Percentiles rank a stretch among this genome's conserved stretches.
Conservation (phyloP, 2,113 vertebrate species). For the Thalassarche chlororhynchos region DNA sequence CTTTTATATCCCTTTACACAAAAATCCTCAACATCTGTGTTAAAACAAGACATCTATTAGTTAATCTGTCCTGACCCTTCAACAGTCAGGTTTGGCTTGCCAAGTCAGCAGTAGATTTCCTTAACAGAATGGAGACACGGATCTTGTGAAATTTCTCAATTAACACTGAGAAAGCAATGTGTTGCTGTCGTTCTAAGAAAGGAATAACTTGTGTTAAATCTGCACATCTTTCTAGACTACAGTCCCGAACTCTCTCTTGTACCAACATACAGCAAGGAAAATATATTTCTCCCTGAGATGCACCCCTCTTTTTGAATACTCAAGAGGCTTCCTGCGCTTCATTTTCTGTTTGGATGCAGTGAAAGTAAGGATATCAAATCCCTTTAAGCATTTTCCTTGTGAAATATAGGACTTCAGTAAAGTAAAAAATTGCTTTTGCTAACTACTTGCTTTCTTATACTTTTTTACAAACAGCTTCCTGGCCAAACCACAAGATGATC, state of each 20-base stretch:
- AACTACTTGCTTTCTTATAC: neutral
- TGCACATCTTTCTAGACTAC: neutral
- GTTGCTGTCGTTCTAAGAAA: fast-evolving
- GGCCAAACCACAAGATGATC: neutral
- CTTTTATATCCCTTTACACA: neutral
- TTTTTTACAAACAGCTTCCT: neutral
- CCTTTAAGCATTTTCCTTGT: neutral
- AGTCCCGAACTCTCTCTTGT: neutral
- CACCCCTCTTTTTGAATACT: neutral
- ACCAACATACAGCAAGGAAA: neutral
- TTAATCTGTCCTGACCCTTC: neutral
- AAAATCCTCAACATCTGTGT: neutral
- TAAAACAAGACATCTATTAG: neutral
- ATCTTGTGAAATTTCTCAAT: neutral
- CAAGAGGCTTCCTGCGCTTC: neutral
- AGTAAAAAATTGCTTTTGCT: neutral
- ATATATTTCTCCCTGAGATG: neutral
- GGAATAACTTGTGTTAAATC: neutral
- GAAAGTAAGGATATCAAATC: neutral
- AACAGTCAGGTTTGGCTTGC: neutral
- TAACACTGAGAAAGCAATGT: fast-evolving
- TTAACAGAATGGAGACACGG: neutral
- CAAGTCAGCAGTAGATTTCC: neutral
- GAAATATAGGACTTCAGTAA: neutral
- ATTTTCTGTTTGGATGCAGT: neutral